Evolutionary conservation across 1,140 invertebrate species (phyloP).

Genomic region (Monochamus saltuarius): DNA sequence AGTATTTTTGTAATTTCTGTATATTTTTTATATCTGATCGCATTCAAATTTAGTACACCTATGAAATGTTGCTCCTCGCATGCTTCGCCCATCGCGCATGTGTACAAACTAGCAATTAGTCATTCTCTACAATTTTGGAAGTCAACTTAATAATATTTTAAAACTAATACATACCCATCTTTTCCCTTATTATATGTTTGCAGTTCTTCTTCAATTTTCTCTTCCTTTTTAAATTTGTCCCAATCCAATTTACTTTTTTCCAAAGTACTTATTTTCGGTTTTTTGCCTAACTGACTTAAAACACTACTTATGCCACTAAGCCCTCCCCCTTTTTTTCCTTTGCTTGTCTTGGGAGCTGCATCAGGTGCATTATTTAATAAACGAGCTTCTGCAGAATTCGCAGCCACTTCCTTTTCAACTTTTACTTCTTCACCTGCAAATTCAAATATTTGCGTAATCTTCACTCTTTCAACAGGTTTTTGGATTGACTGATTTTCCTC

Average conservation of each 20-base stretch:
- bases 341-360: slow-evolving; percentile 32
- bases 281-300: slow-evolving; percentile 72
- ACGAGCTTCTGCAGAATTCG: slow-evolving; percentile 59
- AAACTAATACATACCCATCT: slow-evolving; percentile 75
- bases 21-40: too few species aligned
- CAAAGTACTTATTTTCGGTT: slow-evolving; percentile 76
- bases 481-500: slow-evolving; percentile 22
- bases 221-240: slow-evolving; percentile 81
- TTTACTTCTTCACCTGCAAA: slow-evolving; percentile 64
- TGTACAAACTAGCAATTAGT: too few species aligned
- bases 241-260: slow-evolving; percentile 93
- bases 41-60: too few species aligned
- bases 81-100: too few species aligned
- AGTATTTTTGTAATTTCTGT: too few species aligned
- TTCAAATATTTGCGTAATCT: slow-evolving; percentile 59
- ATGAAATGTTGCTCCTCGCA: too few species aligned
- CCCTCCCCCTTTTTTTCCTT: slow-evolving; percentile 32
- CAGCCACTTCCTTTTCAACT: slow-evolving; percentile 63
- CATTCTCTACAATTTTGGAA: too few species aligned
- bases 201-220: slow-evolving; percentile 86
- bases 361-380: slow-evolving; percentile 38
- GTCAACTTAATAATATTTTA: too few species aligned
- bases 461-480: slow-evolving; percentile 43
- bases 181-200: slow-evolving; percentile 83
- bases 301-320: slow-evolving; percentile 66